Percentiles rank a stretch among this genome's conserved stretches.
Conservation (phyloP, 2,888 invertebrate genomes). For the Volucella inflata region DNA sequence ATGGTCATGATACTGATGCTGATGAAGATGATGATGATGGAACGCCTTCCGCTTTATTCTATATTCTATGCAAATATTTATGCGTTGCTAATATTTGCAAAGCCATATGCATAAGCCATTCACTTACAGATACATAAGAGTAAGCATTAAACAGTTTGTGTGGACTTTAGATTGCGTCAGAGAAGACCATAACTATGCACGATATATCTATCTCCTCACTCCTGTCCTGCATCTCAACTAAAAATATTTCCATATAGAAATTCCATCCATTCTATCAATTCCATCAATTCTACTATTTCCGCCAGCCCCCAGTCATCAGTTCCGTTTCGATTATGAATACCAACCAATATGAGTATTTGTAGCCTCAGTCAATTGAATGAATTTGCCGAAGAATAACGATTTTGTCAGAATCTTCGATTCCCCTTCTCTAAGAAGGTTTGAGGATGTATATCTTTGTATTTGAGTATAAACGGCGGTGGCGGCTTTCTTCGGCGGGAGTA, state of each 20-base stretch:
- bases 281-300: background rate
- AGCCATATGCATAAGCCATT: background rate
- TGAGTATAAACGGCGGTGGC: too few relatives aligned
- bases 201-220: too few relatives aligned
- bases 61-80: slow-evolving; percentile 30
- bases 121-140: background rate
- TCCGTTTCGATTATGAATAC: slow-evolving; percentile 37
- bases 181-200: slow-evolving; percentile 1
- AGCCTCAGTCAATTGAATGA: slow-evolving; percentile 40
- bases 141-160: background rate
- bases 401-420: slow-evolving; percentile 7
- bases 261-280: slow-evolving; percentile 8
- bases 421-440: background rate
- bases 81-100: slow-evolving; percentile 45
- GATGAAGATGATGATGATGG: background rate
- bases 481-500: background rate
- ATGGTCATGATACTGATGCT: too few relatives aligned
- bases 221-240: slow-evolving; percentile 19
- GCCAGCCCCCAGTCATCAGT: background rate
- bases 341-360: slow-evolving; percentile 33
- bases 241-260: slow-evolving; percentile 34
- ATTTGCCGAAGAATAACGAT: slow-evolving; percentile 38
- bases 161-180: background rate
- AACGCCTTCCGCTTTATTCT: slow-evolving; percentile 2
- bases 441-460: too few relatives aligned